A percentile compares a stretch with the other conserved stretches of the same genome.
Evolutionary conservation across 2,797 vertebrate species (phyloP).

Genomic region (Pseudocheirus occidentalis): DNA sequence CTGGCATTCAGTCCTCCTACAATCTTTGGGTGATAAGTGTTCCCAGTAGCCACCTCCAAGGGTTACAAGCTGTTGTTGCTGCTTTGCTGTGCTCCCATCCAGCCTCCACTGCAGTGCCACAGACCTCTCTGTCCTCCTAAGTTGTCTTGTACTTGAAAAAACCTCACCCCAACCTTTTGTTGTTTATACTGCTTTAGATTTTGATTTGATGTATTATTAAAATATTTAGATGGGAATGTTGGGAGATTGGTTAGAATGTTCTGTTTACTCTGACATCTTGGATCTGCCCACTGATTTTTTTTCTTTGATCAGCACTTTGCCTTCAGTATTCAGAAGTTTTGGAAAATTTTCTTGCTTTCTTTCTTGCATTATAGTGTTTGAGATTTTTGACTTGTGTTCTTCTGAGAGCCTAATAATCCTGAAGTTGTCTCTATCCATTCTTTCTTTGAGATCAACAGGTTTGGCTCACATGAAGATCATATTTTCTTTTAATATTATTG

Average conservation of each 20-base stretch:
- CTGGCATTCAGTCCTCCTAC: background rate
- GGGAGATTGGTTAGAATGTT: background rate
- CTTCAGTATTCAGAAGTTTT: background rate
- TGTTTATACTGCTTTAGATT: background rate
- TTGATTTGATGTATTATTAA: background rate
- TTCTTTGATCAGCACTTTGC: background rate
- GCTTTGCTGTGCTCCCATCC: background rate
- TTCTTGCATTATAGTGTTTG: background rate
- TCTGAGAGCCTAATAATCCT: background rate
- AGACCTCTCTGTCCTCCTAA: background rate
- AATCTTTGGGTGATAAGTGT: background rate
- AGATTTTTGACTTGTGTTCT: background rate
- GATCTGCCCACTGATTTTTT: background rate
- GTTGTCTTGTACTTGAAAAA: background rate
- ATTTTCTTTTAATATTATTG: background rate
- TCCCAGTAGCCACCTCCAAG: background rate
- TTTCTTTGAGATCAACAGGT: background rate
- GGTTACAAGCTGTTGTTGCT: background rate
- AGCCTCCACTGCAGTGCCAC: background rate
- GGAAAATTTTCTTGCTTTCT: background rate
- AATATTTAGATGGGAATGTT: background rate
- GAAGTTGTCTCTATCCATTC: background rate
- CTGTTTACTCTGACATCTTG: background rate
- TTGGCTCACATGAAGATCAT: background rate
- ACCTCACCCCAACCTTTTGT: background rate